These are phyloP conservation scores for Catocala fraxini DNA, from an alignment of 2,888 invertebrate genomes.

Conservation along the genomic window DNA sequence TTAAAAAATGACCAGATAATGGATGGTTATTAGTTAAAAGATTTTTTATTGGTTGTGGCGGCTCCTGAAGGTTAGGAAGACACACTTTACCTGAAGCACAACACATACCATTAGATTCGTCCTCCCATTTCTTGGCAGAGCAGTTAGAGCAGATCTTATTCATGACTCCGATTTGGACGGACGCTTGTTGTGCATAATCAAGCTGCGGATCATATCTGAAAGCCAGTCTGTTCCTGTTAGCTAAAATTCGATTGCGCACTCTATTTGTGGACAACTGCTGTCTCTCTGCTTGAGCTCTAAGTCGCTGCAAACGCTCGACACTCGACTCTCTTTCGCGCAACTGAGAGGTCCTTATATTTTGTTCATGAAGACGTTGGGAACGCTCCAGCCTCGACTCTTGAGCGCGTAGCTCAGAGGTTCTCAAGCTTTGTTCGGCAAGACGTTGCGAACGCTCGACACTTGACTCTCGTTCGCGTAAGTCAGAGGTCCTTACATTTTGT, in stretches of 20 bases:
- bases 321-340: conserved; percentile 13
- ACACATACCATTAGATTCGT: conserved; percentile 22
- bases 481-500: no score
- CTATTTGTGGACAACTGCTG: conserved; percentile 32
- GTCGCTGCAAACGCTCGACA: conserved; percentile 19
- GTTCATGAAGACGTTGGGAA: conserved; percentile 3
- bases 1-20: conserved; percentile 31
- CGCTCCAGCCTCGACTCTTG: no score
- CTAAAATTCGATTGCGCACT: conserved; percentile 37
- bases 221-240: conserved; percentile 37
- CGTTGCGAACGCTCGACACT: no score
- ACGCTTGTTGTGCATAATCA: conserved; percentile 40
- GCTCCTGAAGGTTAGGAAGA: conserved; percentile 20
- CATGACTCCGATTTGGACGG: conserved; percentile 45
- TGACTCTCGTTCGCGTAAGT: no score
- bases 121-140: conserved; percentile 3
- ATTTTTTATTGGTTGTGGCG: conserved; percentile 30
- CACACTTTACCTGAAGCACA: conserved; percentile 30
- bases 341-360: conserved; percentile 4
- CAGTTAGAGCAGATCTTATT: conserved; percentile 46
- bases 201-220: conserved; percentile 42
- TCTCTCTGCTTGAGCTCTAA: conserved; percentile 32
- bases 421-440: no score
- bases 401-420: no score
- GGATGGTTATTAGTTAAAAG: conserved; percentile 32